A percentile compares a stretch with the other conserved stretches of the same genome.
Evolutionary conservation across 2,113 vertebrate genomes (phyloP).

Genomic region (Anolis sagrei): DNA sequence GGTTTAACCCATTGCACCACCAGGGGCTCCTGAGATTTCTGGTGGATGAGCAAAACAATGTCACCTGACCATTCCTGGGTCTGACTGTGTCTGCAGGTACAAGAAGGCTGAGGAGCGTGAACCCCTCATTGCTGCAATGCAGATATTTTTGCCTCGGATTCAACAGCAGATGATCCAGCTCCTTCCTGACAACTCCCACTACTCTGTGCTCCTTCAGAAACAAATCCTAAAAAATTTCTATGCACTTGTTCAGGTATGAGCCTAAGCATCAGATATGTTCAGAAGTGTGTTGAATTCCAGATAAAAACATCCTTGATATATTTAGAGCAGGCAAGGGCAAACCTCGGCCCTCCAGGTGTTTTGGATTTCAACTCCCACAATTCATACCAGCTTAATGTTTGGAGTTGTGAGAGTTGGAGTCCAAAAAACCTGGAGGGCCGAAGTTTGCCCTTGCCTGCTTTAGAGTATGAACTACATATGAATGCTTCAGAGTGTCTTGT

Average conservation of each 20-base stretch:
- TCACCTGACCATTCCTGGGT: slow-evolving; percentile 26
- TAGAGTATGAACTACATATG: not conserved
- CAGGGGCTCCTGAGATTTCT: too few species aligned
- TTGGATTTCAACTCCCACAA: too few species aligned
- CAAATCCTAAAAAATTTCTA: slow-evolving; percentile 98
- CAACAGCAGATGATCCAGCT: slow-evolving; percentile 93
- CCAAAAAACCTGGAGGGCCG: too few species aligned
- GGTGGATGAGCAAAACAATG: not conserved
- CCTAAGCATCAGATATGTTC: slow-evolving; percentile 13
- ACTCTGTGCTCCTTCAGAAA: slow-evolving; percentile 95
- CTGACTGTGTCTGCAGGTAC: slow-evolving; percentile 81
- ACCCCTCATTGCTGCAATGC: slow-evolving; percentile 95
- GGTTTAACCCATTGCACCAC: too few species aligned
- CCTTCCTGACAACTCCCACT: slow-evolving; percentile 87
- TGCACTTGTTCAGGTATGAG: slow-evolving; percentile 92
- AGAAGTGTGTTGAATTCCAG: not conserved
- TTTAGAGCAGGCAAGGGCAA: not conserved
- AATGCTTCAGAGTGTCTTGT: not conserved
- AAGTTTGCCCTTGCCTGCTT: too few species aligned
- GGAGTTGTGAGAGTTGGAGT: too few species aligned
- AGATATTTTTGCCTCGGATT: slow-evolving; percentile 91
- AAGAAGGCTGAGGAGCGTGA: slow-evolving; percentile 94
- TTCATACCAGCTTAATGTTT: too few species aligned
- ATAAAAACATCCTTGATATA: not conserved
- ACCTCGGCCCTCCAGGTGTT: too few species aligned